These are phyloP conservation scores for Hirtodrosophila cameraria DNA, from an alignment of 2,888 invertebrate species.

Conservation along the genomic window DNA sequence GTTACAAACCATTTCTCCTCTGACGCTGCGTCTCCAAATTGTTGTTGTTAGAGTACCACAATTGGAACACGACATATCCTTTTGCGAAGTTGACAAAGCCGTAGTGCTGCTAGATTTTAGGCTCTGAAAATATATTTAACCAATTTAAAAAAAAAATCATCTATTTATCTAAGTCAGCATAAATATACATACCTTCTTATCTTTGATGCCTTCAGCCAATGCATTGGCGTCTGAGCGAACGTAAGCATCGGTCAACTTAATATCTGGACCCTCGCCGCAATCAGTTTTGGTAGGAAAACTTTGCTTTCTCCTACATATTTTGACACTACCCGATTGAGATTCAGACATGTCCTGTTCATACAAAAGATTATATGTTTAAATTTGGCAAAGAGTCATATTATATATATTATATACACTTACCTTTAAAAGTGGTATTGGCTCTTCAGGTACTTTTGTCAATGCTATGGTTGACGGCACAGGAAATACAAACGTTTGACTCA, in stretches of 20 bases:
- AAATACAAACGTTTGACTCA: constrained; percentile 90
- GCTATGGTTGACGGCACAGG: constrained; percentile 85
- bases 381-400: neutral
- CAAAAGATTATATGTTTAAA: constrained; percentile 3
- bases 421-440: constrained; percentile 83
- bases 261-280: constrained; percentile 58
- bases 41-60: constrained; percentile 99
- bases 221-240: constrained; percentile 51
- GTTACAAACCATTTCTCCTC: constrained; percentile 99
- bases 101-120: constrained; percentile 62
- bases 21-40: constrained; percentile 97
- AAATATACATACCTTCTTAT: constrained; percentile 63
- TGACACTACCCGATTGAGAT: constrained; percentile 66
- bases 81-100: constrained; percentile 72
- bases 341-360: constrained; percentile 68
- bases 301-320: constrained; percentile 90
- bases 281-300: constrained; percentile 88
- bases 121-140: constrained; percentile 26
- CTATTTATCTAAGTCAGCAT: no score
- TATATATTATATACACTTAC: constrained; percentile 48
- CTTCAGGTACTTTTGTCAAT: constrained; percentile 77
- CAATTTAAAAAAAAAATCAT: no score
- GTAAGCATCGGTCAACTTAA: constrained; percentile 46
- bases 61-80: constrained; percentile 96
- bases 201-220: constrained; percentile 61